A percentile compares a stretch with the other conserved stretches of the same genome.
phyloP scores from a whole-genome alignment of 2,888 invertebrate species.

The Nezara viridula region DNA sequence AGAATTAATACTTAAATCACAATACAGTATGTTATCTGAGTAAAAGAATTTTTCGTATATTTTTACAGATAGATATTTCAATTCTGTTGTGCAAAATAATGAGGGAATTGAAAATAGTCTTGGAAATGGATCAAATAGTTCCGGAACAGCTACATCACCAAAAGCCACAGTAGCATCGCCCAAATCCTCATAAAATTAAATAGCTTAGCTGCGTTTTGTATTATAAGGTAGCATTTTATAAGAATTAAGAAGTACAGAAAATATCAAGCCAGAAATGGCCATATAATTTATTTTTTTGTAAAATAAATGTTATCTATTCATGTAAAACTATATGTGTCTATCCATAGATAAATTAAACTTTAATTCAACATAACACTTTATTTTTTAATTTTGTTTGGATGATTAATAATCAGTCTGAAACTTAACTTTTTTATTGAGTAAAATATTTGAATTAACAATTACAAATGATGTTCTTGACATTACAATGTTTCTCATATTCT shows the following conservation, averaged over 20 bases:
- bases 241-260: slow-evolving; percentile 55
- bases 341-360: slow-evolving; percentile 43
- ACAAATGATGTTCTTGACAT: background rate
- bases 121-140: slow-evolving; percentile 66
- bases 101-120: slow-evolving; percentile 71
- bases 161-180: slow-evolving; percentile 64
- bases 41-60: slow-evolving; percentile 36
- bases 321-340: slow-evolving; percentile 52
- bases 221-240: slow-evolving; percentile 63
- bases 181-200: slow-evolving; percentile 65
- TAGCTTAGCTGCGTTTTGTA: slow-evolving; percentile 58
- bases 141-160: slow-evolving; percentile 65
- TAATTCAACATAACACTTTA: background rate
- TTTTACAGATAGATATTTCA: slow-evolving; percentile 73
- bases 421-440: background rate
- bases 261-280: slow-evolving; percentile 61
- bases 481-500: background rate
- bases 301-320: slow-evolving; percentile 56
- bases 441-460: background rate
- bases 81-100: slow-evolving; percentile 73
- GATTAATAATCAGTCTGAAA: background rate
- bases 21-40: background rate
- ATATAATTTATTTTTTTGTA: slow-evolving; percentile 61
- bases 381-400: background rate
- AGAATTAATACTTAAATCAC: background rate